A percentile compares a stretch with the other conserved stretches of the same genome.
Conservation (phyloP, 2,113 vertebrate species). For the Ceyx cyanopectus region DNA sequence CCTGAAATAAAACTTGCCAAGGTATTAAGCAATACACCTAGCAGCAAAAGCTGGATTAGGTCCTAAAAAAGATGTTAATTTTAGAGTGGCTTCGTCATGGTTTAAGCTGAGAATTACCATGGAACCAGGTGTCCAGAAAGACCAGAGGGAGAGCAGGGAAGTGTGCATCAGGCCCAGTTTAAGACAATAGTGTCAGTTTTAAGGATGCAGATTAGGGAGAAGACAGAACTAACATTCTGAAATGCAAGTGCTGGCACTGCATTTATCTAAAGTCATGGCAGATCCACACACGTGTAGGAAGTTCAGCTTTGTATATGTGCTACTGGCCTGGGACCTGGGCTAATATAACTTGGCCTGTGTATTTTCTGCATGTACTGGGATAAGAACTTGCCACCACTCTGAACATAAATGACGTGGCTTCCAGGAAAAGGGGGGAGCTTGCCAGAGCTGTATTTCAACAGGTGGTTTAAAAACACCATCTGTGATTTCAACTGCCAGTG, state of each 20-base stretch:
- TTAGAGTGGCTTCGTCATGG: neutral
- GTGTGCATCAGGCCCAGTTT: neutral
- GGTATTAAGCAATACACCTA: neutral
- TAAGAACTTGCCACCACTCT: neutral
- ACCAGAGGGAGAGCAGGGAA: neutral
- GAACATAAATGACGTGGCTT: neutral
- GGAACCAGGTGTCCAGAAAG: neutral
- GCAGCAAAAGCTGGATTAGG: neutral
- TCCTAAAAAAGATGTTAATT: conserved; percentile 10
- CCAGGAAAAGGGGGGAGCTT: neutral
- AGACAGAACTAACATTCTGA: accelerated
- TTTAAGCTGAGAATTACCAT: neutral
- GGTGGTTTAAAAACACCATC: conserved; percentile 45
- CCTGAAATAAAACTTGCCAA: neutral
- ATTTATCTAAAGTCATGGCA: neutral
- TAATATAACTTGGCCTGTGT: neutral
- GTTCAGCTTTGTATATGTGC: neutral
- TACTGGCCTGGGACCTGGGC: neutral
- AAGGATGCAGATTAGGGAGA: neutral
- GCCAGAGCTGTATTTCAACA: conserved; percentile 31
- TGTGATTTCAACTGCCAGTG: conserved; percentile 28
- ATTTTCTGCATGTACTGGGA: neutral
- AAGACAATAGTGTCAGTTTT: neutral
- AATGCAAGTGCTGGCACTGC: neutral
- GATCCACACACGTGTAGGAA: neutral